phyloP scores from a whole-genome alignment of 1,140 invertebrate species.

The Agrypnia vestita region DNA sequence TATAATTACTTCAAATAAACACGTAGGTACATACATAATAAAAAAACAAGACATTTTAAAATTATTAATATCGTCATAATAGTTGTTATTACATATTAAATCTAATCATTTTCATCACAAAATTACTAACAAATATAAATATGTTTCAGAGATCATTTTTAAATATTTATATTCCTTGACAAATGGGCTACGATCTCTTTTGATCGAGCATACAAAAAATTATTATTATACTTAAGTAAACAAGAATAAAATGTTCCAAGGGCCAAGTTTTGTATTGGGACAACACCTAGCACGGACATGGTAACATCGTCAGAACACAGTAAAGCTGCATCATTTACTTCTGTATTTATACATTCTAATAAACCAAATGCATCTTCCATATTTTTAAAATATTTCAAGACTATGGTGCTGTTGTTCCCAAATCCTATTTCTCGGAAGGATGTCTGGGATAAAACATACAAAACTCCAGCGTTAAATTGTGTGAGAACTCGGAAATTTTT shows the following conservation, averaged over 20 bases:
- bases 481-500: conserved; percentile 67
- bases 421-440: conserved; percentile 65
- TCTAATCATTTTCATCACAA: no score
- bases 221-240: conserved; percentile 40
- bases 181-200: conserved; percentile 13
- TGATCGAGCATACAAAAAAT: conserved; percentile 23
- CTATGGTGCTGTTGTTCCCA: conserved; percentile 1
- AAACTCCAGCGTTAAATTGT: conserved; percentile 69
- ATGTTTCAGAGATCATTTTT: background rate
- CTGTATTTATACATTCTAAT: background rate
- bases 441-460: conserved; percentile 66
- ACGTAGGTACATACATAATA: no score
- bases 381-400: conserved; percentile 42
- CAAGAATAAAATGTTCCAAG: conserved; percentile 21
- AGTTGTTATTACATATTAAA: no score
- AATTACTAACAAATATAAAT: no score
- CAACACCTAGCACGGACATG: conserved; percentile 18
- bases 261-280: conserved; percentile 29
- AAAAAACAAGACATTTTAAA: no score
- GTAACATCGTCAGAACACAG: background rate
- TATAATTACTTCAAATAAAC: no score
- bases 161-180: conserved; percentile 7
- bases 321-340: background rate
- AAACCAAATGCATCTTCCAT: background rate
- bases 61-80: no score